A percentile compares a stretch with the other conserved stretches of the same genome.
Conservation (phyloP, 2,888 invertebrate species). For the Caradrina kadenii region DNA sequence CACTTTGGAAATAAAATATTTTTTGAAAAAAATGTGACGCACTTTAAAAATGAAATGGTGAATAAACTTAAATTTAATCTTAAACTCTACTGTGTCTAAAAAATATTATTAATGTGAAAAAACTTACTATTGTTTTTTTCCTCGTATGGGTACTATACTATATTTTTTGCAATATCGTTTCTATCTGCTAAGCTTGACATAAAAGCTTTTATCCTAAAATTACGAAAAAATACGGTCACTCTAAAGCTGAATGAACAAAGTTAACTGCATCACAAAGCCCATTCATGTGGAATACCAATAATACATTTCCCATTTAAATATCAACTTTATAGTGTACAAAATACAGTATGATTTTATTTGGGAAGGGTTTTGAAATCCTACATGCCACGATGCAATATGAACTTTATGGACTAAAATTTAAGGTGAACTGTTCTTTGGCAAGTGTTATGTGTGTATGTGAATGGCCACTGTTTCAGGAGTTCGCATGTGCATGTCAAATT, state of each 20-base stretch:
- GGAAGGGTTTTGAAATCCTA: neutral
- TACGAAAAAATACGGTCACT: constrained; percentile 37
- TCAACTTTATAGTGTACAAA: neutral
- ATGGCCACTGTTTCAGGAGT: constrained; percentile 56
- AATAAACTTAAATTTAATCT: no score
- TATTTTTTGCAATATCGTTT: no score
- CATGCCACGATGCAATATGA: constrained; percentile 2
- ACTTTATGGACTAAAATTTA: neutral
- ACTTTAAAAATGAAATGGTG: no score
- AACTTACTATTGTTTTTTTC: no score
- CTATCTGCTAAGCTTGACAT: no score
- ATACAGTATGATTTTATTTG: constrained; percentile 31
- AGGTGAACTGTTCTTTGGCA: constrained; percentile 17
- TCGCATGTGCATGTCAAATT: constrained; percentile 56
- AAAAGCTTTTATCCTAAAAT: constrained; percentile 17
- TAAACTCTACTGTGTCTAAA: no score
- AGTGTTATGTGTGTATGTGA: constrained; percentile 21
- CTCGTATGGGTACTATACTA: no score
- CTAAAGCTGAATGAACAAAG: constrained; percentile 66
- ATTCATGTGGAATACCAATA: constrained; percentile 66
- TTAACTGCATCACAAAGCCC: constrained; percentile 62
- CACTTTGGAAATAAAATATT: no score
- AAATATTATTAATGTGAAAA: no score
- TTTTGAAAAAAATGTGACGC: no score
- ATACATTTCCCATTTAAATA: constrained; percentile 16